Evolutionary conservation across 1,140 invertebrate species (phyloP), one percentile per base, ranked within the genome.

Genomic region (Drosophila leontia): DNA sequence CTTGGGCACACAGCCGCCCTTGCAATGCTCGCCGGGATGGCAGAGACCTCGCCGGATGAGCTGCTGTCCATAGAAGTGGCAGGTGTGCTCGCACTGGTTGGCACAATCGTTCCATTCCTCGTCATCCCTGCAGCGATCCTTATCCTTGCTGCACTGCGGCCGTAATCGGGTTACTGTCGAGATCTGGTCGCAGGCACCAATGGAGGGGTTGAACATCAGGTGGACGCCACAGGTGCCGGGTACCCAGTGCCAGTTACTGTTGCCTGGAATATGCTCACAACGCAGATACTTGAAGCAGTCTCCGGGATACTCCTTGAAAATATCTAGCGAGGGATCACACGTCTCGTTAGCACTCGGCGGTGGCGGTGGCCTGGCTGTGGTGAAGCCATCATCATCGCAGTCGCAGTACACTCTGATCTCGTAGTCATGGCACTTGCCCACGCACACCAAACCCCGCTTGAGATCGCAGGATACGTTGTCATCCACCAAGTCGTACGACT

Each of bases 401-500:
- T 95, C 92, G 85, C 96, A 97, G 23, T 95, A 93, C 29, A 96
- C 94, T 32, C 96, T 93, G 11, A 97, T 94, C 92, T 97, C 96
- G 92, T 96, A 97, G 88, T 97, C 96, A 32, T 93, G 91, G 85
- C 95, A 96, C 17, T 93, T 92, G 50, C 78, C 74, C 19, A 91
- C 78, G 85, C 97, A 98, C 8, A 95, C 91, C 0, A 97, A 93
- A 1, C 97, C 97, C 42, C 93, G 93, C 76, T 96, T 94, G n/a
- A 97, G 82, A 78, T 95, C 95, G 84, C 97, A 98, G 53, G 96
- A 94, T 0, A 96, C 96, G 80, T 96, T 94, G 60, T 97, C 93
- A 1, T 95, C 95, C 11, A 95, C 95, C 63, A 95, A 94, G 82
- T 96, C 96, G 3, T 94, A 93, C 3, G 94, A 92, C 42, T 94